Base-by-base conservation (phyloP, 2,888 invertebrate species). In the Eristalis arbustorum region DNA sequence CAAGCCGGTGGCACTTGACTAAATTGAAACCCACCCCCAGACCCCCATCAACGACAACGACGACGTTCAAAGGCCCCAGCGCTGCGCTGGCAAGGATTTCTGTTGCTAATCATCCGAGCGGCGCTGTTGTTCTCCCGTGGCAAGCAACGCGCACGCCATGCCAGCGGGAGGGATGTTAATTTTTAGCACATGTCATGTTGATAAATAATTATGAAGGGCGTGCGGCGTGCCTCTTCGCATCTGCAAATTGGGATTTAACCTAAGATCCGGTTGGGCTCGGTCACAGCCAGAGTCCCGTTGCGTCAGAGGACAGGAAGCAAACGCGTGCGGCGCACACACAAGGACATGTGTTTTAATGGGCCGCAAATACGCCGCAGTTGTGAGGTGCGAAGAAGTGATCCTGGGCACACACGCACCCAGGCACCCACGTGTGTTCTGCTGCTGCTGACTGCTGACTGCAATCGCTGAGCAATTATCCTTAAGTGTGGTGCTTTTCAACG, bases 181-280 rank as follows among this genome's bases (percentile, higher is more conserved):
- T 87, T 83, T 87, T 83, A 87, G 87, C 82, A 83, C 83, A 87
- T 83, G 87, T 83, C 87, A 83, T 83, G 87, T 87, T 87, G 79
- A 87, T 87, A 87, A 87, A 87, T 87, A 87, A 87, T 87, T 83
- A 87, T 87, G 68, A 77, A 76, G 76, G 66, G 31, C 62, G 49
- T 49, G 62, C 67, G 40, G 40, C 14, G 22, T 49, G 42, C 40
- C 18, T 40, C n/a, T 67, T 14, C 28, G 74, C 72, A 37, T 59
- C 40, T 61, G 73, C 77, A 85, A 82, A 82, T 85, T 85, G 69
- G 77, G 73, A 82, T 82, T 85, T 81, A 85, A 85, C 81, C 81
- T 69, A 18, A 69, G 34, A 73, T 49, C 64, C 49, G 59, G 22
- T 49, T 42, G 13, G n/a, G n/a, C n/a, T n/a, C n/a, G n/a, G n/a